Evolutionary conservation across 2,888 invertebrate species (phyloP).

Genomic region (Patella depressa): DNA sequence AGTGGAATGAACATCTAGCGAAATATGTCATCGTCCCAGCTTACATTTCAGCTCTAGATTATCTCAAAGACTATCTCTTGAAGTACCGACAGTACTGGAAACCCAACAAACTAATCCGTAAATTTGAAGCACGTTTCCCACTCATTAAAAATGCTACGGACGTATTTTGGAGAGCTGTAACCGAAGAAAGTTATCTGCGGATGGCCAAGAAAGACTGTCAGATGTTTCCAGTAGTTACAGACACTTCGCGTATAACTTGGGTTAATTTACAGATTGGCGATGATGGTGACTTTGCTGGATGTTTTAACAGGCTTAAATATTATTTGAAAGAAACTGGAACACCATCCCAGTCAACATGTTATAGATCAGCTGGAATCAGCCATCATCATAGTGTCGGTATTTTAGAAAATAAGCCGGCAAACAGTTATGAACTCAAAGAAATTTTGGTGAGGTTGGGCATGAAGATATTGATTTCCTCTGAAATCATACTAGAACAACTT

Average conservation of each 20-base stretch:
- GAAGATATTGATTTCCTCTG: constrained; percentile 27
- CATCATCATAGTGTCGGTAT: neutral
- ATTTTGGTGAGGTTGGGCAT: constrained; percentile 27
- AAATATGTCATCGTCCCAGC: constrained; percentile 16
- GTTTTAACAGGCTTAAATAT: neutral
- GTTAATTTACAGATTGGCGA: neutral
- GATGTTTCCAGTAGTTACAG: neutral
- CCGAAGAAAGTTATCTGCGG: neutral
- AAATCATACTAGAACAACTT: constrained; percentile 21
- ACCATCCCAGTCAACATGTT: neutral
- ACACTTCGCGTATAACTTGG: neutral
- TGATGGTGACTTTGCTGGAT: neutral
- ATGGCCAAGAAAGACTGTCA: neutral
- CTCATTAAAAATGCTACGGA: neutral
- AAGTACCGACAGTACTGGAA: neutral
- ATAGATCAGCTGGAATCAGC: neutral
- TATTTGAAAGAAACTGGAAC: neutral
- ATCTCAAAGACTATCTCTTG: neutral
- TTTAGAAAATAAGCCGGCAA: no score
- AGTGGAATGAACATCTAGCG: constrained; percentile 16
- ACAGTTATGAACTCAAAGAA: neutral
- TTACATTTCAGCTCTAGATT: constrained; percentile 2
- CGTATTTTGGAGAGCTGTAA: neutral
- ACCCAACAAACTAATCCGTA: neutral
- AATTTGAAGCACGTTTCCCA: neutral